A percentile compares a stretch with the other conserved stretches of the same genome.
Conservation (phyloP, 2,113 vertebrate species). For the Lasiurus borealis region DNA sequence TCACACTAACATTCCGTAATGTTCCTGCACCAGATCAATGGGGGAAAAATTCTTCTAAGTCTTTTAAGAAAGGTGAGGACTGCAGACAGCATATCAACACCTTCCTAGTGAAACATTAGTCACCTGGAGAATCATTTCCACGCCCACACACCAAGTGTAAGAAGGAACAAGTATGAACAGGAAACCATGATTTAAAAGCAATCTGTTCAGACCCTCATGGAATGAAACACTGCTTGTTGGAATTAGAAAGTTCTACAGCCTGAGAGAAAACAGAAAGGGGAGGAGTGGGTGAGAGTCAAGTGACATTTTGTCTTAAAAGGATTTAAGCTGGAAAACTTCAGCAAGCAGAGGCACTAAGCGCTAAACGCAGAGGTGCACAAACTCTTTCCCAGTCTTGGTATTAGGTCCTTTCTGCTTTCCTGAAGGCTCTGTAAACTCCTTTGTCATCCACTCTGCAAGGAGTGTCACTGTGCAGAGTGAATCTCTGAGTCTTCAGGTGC, state of each 20-base stretch:
- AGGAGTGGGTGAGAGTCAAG: neutral
- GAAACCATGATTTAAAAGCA: neutral
- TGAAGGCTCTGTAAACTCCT: neutral
- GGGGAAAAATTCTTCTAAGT: neutral
- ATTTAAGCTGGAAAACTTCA: neutral
- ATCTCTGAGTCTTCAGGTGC: neutral
- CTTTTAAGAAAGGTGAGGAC: slow-evolving; percentile 44
- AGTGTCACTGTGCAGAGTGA: neutral
- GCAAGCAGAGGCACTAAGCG: neutral
- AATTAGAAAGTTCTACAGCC: neutral
- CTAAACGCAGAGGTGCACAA: neutral
- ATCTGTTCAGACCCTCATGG: neutral
- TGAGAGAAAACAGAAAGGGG: neutral
- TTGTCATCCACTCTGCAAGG: neutral
- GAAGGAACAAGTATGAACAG: slow-evolving; percentile 32
- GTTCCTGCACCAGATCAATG: neutral
- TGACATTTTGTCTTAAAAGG: neutral
- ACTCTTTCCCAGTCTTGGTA: neutral
- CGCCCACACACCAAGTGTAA: neutral
- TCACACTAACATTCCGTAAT: slow-evolving; percentile 49
- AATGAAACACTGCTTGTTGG: slow-evolving; percentile 4
- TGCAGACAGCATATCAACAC: slow-evolving; percentile 36
- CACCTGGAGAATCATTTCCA: slow-evolving; percentile 54
- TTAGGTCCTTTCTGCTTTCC: neutral
- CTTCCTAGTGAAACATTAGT: slow-evolving; percentile 23